Evolutionary conservation across 2,888 invertebrate species (phyloP).

Genomic region (Patella depressa): DNA sequence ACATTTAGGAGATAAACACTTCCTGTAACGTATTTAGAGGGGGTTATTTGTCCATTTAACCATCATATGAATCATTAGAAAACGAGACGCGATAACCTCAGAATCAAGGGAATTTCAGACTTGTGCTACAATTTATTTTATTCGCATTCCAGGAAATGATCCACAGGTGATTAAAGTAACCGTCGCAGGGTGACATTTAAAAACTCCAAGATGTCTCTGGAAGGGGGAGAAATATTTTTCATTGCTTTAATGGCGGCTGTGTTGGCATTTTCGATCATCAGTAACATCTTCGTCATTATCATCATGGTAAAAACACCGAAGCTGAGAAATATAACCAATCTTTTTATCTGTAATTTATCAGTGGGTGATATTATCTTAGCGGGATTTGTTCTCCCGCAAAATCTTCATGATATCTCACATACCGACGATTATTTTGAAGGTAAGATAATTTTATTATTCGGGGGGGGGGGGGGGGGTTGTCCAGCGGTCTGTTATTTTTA

Average conservation of each 20-base stretch:
- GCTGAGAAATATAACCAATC: slow-evolving; percentile 54
- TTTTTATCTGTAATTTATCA: slow-evolving; percentile 59
- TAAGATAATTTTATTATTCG: slow-evolving; percentile 26
- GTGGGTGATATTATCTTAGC: slow-evolving; percentile 58
- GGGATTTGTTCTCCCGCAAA: slow-evolving; percentile 56
- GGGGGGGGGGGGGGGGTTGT: background rate
- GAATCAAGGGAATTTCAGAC: too few relatives aligned
- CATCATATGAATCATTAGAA: too few relatives aligned
- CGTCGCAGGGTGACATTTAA: too few relatives aligned
- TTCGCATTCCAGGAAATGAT: too few relatives aligned
- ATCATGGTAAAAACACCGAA: slow-evolving; percentile 44
- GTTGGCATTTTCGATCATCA: slow-evolving; percentile 46
- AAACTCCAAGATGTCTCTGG: background rate
- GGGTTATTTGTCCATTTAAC: too few relatives aligned
- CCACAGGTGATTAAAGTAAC: too few relatives aligned
- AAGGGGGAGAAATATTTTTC: slow-evolving; percentile 30
- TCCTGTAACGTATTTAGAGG: too few relatives aligned
- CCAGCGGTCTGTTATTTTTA: too few relatives aligned
- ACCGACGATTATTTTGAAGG: slow-evolving; percentile 54
- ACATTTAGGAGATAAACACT: too few relatives aligned
- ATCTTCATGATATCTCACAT: slow-evolving; percentile 60
- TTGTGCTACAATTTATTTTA: too few relatives aligned
- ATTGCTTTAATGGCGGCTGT: slow-evolving; percentile 35
- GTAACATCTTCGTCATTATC: slow-evolving; percentile 48
- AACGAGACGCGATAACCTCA: too few relatives aligned